Conservation (phyloP, 2,113 vertebrate genomes). For the Aix galericulata region DNA sequence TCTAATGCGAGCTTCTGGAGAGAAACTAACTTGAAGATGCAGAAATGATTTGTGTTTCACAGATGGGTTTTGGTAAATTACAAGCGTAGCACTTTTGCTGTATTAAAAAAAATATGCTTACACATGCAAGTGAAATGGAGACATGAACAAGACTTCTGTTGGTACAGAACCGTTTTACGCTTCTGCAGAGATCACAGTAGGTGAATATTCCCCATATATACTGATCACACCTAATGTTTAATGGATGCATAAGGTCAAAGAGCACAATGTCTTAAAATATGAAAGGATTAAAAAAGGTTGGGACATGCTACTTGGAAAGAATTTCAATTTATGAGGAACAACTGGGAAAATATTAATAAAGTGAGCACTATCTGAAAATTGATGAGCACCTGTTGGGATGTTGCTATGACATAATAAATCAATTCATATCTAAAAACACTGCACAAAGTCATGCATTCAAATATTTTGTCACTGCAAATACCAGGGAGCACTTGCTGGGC, state of each 20-base stretch:
- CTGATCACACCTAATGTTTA: neutral
- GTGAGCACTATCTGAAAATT: neutral
- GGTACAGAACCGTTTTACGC: neutral
- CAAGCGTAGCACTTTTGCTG: neutral
- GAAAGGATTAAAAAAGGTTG: neutral
- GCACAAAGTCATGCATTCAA: neutral
- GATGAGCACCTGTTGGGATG: neutral
- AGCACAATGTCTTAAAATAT: neutral
- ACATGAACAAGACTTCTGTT: neutral
- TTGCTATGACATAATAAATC: neutral
- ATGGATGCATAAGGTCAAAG: neutral
- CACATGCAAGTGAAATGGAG: neutral
- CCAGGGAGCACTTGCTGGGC: neutral
- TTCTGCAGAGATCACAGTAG: neutral
- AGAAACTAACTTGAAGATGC: neutral
- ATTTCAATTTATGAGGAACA: neutral
- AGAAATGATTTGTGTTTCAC: neutral
- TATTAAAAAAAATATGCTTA: neutral
- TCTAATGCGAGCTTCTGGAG: neutral
- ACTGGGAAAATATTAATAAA: neutral
- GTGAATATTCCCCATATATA: neutral
- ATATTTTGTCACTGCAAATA: neutral
- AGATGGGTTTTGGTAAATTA: neutral
- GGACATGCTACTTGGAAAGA: neutral
- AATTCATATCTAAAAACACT: neutral